Evolutionary conservation across 1,140 invertebrate genomes (phyloP).

Genomic region (Macrobrachium rosenbergii): DNA sequence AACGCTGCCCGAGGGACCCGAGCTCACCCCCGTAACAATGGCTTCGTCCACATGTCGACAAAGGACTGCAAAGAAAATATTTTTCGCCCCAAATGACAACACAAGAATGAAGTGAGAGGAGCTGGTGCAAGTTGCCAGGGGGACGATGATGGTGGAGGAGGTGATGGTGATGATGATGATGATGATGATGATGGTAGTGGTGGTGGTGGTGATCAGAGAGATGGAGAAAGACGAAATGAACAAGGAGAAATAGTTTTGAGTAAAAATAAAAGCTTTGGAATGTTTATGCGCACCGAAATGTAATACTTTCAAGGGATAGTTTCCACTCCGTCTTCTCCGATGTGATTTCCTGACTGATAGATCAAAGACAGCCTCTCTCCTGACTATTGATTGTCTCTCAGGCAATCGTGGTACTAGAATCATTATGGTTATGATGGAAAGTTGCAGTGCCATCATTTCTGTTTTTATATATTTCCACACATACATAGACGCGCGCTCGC

Average conservation of each 20-base stretch:
- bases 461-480: too few relatives aligned
- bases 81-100: slow-evolving; percentile 62
- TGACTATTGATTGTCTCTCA: too few relatives aligned
- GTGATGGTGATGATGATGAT: not conserved
- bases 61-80: slow-evolving; percentile 54
- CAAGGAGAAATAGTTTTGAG: not conserved
- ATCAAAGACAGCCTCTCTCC: too few relatives aligned
- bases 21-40: slow-evolving; percentile 36
- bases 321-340: too few relatives aligned
- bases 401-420: too few relatives aligned
- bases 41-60: slow-evolving; percentile 60
- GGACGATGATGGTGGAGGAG: slow-evolving; percentile 2
- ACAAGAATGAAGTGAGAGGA: slow-evolving; percentile 61
- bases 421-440: too few relatives aligned
- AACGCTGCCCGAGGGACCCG: slow-evolving; percentile 43
- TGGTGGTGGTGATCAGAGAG: not conserved
- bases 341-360: too few relatives aligned
- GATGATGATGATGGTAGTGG: not conserved
- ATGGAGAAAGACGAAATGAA: not conserved
- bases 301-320: too few relatives aligned
- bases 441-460: too few relatives aligned
- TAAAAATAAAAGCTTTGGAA: not conserved
- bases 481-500: too few relatives aligned
- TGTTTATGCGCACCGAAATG: too few relatives aligned
- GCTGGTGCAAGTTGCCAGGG: slow-evolving; percentile 11